phyloP scores from a whole-genome alignment of 2,113 vertebrate species.

The Poicephalus meyeri region DNA sequence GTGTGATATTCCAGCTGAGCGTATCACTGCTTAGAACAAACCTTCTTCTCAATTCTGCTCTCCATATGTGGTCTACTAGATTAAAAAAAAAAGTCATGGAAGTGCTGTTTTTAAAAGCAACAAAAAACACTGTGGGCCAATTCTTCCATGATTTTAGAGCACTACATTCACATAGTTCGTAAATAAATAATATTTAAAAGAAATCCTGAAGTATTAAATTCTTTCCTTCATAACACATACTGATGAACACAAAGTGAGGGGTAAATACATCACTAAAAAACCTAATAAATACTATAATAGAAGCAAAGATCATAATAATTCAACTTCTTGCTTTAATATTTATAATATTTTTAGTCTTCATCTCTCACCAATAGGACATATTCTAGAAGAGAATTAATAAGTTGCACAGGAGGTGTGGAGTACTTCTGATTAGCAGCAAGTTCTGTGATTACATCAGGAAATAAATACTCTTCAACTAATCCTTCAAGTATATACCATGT shows the following conservation, averaged over 20 bases:
- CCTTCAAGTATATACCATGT: conserved; percentile 64
- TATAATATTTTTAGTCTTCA: not conserved
- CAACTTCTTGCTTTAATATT: not conserved
- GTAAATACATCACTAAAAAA: not conserved
- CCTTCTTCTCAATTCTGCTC: not conserved
- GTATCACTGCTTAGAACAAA: not conserved
- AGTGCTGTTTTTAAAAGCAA: not conserved
- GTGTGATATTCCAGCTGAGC: too few species aligned
- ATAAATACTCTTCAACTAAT: conserved; percentile 78
- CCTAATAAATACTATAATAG: not conserved
- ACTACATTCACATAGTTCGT: not conserved
- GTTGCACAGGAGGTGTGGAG: conserved; percentile 76
- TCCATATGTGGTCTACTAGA: not conserved
- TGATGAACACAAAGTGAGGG: not conserved
- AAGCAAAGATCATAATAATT: not conserved
- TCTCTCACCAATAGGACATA: conserved; percentile 82
- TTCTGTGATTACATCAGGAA: conserved; percentile 84
- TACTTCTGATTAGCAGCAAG: conserved; percentile 78
- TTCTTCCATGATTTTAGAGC: not conserved
- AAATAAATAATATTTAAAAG: not conserved
- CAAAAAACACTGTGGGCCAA: not conserved
- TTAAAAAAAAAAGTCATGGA: not conserved
- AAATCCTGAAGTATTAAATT: not conserved
- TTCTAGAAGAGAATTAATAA: conserved; percentile 83
- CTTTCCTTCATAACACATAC: not conserved